A percentile compares a stretch with the other conserved stretches of the same genome.
Conservation (phyloP, 1,140 invertebrate genomes). For the Halictus rubicundus region DNA sequence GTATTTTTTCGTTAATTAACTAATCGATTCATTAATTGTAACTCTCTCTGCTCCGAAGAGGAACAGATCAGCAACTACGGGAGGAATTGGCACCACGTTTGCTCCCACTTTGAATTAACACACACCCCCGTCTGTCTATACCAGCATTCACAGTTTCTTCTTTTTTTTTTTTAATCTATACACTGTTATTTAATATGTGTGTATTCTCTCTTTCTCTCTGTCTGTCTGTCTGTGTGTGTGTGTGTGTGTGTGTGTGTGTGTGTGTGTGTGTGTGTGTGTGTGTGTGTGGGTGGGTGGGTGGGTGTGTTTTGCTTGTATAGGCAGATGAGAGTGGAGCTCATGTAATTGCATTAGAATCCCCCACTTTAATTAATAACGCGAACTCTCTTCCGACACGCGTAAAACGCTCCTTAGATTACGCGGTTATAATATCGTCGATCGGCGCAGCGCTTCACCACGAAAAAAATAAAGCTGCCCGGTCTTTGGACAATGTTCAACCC, state of each 20-base stretch:
- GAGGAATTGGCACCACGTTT: conserved; percentile 79
- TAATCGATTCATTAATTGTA: conserved; percentile 54
- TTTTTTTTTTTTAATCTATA: too few relatives aligned
- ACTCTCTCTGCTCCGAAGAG: conserved; percentile 27
- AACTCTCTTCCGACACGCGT: conserved; percentile 29
- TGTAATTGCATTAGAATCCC: conserved; percentile 45
- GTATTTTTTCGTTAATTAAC: conserved; percentile 55
- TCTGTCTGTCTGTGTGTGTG: too few relatives aligned
- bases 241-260: too few relatives aligned
- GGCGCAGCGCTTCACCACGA: conserved; percentile 55
- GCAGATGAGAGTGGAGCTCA: conserved; percentile 36
- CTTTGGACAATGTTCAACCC: conserved; percentile 53
- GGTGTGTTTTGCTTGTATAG: background rate
- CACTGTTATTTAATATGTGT: too few relatives aligned
- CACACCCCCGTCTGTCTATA: conserved; percentile 28
- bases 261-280: too few relatives aligned
- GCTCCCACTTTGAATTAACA: conserved; percentile 72
- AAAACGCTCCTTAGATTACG: conserved; percentile 41
- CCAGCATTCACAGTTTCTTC: background rate
- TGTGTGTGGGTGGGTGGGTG: too few relatives aligned
- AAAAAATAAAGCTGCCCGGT: conserved; percentile 66
- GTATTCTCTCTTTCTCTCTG: too few relatives aligned
- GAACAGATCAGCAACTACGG: conserved; percentile 66
- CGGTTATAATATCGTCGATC: conserved; percentile 45
- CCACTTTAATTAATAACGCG: conserved; percentile 37